Conservation (phyloP, 2,113 vertebrate species). For the Thamnophis sirtalis region DNA sequence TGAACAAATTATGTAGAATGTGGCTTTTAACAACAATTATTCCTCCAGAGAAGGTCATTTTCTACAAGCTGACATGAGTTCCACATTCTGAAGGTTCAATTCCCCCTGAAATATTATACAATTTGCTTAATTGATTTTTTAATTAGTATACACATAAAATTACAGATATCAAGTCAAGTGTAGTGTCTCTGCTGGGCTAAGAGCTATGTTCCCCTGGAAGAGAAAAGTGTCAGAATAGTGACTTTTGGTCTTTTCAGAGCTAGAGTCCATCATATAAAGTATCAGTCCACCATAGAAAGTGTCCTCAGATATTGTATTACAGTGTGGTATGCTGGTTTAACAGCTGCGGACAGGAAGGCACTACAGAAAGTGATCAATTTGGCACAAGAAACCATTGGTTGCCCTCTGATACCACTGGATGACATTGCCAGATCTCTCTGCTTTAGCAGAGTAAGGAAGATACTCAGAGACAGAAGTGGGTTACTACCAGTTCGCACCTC, state of each 20-base stretch:
- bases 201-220: background rate
- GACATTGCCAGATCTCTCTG: too few relatives aligned
- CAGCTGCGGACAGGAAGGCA: too few relatives aligned
- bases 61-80: background rate
- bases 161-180: background rate
- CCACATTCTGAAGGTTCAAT: background rate
- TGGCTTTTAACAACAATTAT: background rate
- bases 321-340: too few relatives aligned
- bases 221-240: background rate
- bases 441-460: too few relatives aligned
- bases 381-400: too few relatives aligned
- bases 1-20: background rate
- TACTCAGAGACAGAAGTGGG: too few relatives aligned
- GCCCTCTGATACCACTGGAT: too few relatives aligned
- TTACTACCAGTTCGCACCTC: too few relatives aligned
- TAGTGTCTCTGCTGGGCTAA: background rate
- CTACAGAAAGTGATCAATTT: too few relatives aligned
- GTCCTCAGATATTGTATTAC: too few relatives aligned
- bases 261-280: background rate
- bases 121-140: background rate
- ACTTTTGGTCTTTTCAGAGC: background rate
- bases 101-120: background rate
- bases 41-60: background rate
- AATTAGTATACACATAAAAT: background rate
- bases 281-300: too few relatives aligned